Evolutionary conservation across 2,113 vertebrate genomes (phyloP), one percentile per base, ranked within the genome.

Genomic region (Poeciliopsis turrubarensis): DNA sequence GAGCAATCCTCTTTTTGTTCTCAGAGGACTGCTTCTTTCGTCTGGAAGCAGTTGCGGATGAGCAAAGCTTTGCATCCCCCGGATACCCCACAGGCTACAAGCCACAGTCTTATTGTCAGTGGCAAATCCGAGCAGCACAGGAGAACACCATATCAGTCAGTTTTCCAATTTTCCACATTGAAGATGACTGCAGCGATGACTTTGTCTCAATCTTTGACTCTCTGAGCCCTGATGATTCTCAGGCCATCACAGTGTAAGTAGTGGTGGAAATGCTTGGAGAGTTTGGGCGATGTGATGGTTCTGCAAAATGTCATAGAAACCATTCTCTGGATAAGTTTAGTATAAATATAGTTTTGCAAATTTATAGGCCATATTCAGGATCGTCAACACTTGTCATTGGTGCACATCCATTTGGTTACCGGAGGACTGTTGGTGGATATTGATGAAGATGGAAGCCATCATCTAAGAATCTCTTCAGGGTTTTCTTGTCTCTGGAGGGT

Each of bases 141-240:
- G 26, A 75, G 22, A 69, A 79, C 0, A 63, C 63, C 73, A 93
- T 95, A 70, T 60, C 54, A 17, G 75, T 95, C 54, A 61, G 29
- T 27, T 95, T 95, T 73, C 77, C 84, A 9, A 27, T 47, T 61
- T 95, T 95, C 86, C 26, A 94, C 76, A 77, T 94, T 13, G 94
- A 95, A 86, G 95, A 95, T n/a, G 92, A 95, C 83, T 95, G 95
- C 87, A 32, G 37, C 1, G 86, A 90, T 1, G 94, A 94, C 86
- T 95, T 92, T 68, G 93, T 95, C 62, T 90, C 70, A 73, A 91
- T 95, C 71, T 95, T 87, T 37, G 90, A 95, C 86, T 95, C 94
- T 1, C 77, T 95, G 72, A 95, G 93, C 81, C 88, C 94, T 1
- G 94, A 94, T 1, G 62, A 89, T 3, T 86, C 92, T 32, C 89